Percentiles rank a stretch among this genome's conserved stretches.
Evolutionary conservation across 2,797 vertebrate genomes (phyloP).

Genomic region (Aulostomus chinensis): DNA sequence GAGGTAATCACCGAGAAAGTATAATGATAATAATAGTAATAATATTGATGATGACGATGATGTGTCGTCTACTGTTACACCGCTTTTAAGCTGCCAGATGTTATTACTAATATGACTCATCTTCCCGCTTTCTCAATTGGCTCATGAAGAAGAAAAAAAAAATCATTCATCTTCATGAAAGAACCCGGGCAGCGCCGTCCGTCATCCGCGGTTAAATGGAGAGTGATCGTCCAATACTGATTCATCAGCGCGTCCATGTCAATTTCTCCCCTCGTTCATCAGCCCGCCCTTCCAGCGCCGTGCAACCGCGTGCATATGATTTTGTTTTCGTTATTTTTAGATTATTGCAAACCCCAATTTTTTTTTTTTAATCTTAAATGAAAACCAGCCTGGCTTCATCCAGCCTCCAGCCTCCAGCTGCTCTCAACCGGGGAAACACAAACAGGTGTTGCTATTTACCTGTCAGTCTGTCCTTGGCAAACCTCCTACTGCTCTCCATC

Average conservation of each 20-base stretch:
- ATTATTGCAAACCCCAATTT: too few species aligned
- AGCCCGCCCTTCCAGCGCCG: conserved; percentile 38
- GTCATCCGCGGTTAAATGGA: conserved; percentile 64
- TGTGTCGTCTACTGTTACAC: too few species aligned
- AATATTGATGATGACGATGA: too few species aligned
- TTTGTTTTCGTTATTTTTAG: too few species aligned
- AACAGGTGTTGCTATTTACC: conserved; percentile 77
- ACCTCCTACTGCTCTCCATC: conserved; percentile 93
- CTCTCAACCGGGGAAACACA: background rate
- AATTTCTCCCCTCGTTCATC: conserved; percentile 58
- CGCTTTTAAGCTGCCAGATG: conserved; percentile 1
- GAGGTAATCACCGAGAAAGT: too few species aligned
- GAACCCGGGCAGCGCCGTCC: conserved; percentile 39
- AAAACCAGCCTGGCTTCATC: too few species aligned
- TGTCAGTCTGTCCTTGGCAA: conserved; percentile 92
- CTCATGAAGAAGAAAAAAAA: conserved; percentile 7
- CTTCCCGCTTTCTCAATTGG: conserved; percentile 39
- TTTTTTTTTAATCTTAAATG: too few species aligned
- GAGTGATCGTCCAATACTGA: conserved; percentile 72
- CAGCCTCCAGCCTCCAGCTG: background rate
- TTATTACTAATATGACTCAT: conserved; percentile 30
- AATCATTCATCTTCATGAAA: conserved; percentile 12
- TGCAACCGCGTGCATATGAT: too few species aligned
- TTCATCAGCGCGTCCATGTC: conserved; percentile 68
- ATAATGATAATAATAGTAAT: too few species aligned